phyloP scores from a whole-genome alignment of 2,113 vertebrate species.

The Ramphastos sulfuratus region DNA sequence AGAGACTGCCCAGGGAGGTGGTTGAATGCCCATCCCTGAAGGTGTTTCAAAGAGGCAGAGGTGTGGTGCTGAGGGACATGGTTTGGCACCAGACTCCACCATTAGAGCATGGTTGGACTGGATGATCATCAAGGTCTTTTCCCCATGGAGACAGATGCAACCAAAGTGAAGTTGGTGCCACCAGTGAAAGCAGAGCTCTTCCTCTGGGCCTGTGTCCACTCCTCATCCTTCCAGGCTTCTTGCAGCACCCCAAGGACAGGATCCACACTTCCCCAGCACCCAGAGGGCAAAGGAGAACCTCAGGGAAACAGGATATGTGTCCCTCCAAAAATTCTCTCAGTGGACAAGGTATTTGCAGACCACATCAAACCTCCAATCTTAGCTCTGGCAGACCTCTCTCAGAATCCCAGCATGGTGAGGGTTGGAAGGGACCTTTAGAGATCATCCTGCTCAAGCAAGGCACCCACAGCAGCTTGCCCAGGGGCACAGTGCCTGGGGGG shows the following conservation, averaged over 20 bases:
- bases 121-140: background rate
- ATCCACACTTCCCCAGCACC: rapidly evolving
- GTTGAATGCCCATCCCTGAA: too few species aligned
- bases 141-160: background rate
- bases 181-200: background rate
- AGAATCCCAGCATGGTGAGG: background rate
- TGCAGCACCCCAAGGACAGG: background rate
- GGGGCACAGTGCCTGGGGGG: too few species aligned
- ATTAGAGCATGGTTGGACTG: too few species aligned
- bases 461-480: too few species aligned
- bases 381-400: background rate
- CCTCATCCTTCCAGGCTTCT: background rate
- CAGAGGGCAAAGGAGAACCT: too few species aligned
- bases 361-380: background rate
- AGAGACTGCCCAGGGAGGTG: too few species aligned
- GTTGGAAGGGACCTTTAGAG: too few species aligned
- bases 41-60: too few species aligned
- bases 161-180: background rate
- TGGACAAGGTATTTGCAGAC: background rate
- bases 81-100: too few species aligned
- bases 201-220: background rate
- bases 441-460: too few species aligned
- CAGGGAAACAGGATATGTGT: background rate
- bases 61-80: too few species aligned
- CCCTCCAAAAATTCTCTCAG: background rate